These are phyloP conservation scores for Poicephalus meyeri DNA, from an alignment of 2,113 vertebrate genomes.

Conservation along the genomic window DNA sequence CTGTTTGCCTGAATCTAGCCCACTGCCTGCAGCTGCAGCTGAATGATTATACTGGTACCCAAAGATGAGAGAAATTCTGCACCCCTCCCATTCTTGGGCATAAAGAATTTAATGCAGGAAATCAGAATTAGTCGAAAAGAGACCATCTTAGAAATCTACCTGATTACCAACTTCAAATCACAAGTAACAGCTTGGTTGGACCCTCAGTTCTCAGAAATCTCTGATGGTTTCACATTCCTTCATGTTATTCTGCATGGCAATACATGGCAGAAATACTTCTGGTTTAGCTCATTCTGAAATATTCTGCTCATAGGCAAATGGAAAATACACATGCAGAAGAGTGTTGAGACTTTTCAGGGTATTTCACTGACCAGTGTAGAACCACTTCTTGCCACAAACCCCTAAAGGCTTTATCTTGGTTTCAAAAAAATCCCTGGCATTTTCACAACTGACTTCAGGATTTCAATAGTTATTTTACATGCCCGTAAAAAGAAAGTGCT, in stretches of 20 bases:
- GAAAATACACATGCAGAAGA: slow-evolving; percentile 19
- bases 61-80: background rate
- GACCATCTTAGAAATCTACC: background rate
- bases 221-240: background rate
- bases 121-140: background rate
- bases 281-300: slow-evolving; percentile 24
- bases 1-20: background rate
- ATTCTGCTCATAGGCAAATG: background rate
- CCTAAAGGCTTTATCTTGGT: slow-evolving; percentile 2
- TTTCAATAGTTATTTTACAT: slow-evolving; percentile 53
- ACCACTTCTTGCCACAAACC: slow-evolving; percentile 36
- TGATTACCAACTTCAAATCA: background rate
- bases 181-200: background rate
- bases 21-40: background rate
- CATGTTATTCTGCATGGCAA: background rate
- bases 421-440: slow-evolving; percentile 45
- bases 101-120: background rate
- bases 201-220: background rate
- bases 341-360: background rate
- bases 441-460: slow-evolving; percentile 48
- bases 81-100: background rate
- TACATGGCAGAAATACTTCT: slow-evolving; percentile 4
- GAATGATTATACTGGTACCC: background rate
- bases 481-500: slow-evolving; percentile 4
- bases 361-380: slow-evolving; percentile 23